Evolutionary conservation across 2,797 vertebrate species (phyloP).

Genomic region (Pangasius macronema): DNA sequence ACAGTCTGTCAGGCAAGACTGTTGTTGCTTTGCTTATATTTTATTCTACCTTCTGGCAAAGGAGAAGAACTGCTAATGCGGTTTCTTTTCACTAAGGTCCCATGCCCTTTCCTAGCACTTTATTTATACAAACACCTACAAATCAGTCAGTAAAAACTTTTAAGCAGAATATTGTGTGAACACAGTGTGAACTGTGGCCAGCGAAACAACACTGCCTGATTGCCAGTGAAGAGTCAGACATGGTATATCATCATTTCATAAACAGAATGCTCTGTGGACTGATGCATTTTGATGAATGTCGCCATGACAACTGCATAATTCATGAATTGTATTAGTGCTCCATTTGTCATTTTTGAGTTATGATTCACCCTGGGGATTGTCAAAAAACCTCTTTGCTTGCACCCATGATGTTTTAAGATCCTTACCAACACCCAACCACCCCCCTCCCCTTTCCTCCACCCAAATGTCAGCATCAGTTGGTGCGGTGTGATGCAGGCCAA

Average conservation of each 20-base stretch:
- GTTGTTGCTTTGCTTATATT: slow-evolving; percentile 52
- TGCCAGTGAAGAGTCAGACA: slow-evolving; percentile 46
- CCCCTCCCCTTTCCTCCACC: slow-evolving; percentile 34
- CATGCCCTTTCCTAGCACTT: slow-evolving; percentile 4
- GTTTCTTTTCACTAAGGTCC: neutral
- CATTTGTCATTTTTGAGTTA: slow-evolving; percentile 78
- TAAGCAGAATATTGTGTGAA: slow-evolving; percentile 22
- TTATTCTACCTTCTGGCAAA: slow-evolving; percentile 7
- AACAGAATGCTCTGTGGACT: slow-evolving; percentile 71
- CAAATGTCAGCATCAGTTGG: slow-evolving; percentile 57
- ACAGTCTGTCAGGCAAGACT: slow-evolving; percentile 2
- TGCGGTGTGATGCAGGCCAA: slow-evolving; percentile 48
- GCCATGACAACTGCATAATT: slow-evolving; percentile 82
- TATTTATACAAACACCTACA: slow-evolving; percentile 24
- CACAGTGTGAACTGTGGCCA: slow-evolving; percentile 22
- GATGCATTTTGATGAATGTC: slow-evolving; percentile 79
- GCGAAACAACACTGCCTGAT: slow-evolving; percentile 44
- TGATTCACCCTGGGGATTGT: slow-evolving; percentile 69
- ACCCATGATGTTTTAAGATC: slow-evolving; percentile 52
- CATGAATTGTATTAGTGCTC: slow-evolving; percentile 79
- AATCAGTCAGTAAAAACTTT: slow-evolving; percentile 30
- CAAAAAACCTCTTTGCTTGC: slow-evolving; percentile 52
- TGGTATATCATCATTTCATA: slow-evolving; percentile 77
- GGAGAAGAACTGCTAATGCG: neutral
- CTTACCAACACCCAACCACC: slow-evolving; percentile 32